Base-by-base conservation (phyloP, 2,113 vertebrate genomes). In the Chunga burmeisteri region DNA sequence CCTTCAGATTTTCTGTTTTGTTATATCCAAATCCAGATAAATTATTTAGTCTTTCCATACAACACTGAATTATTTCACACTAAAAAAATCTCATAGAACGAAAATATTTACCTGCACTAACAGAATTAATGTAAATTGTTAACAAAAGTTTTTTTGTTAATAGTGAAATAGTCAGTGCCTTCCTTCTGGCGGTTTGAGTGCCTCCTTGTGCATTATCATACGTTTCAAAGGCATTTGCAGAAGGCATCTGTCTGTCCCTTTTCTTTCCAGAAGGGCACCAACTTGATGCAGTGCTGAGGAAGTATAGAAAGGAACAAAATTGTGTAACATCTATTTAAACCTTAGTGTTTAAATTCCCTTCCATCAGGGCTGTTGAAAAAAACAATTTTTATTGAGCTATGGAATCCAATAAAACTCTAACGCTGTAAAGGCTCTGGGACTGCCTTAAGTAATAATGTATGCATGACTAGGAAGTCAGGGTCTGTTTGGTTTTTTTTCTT, bases 311-410 rank as follows among this genome's bases (percentile, higher is more conserved):
- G 72, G 50, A 81, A 90, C 77, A 88, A 72, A 88, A 58, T 97
- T 32, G 74, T 49, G n/a, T 96, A 96, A 96, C 59, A 88, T 86
- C 81, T 94, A 63, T 49, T 30, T 29, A 96, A 96, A 94, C 38
- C 38, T 96, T 50, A 9, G 74, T 91, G 77, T 92, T 97, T 95
- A 95, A 92, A 96, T 89, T 96, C 92, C 40, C 34, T 95, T 94
- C 87, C 75, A 87, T 71, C 3, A 7, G 44, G 58, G 71, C 47
- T 96, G 87, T 86, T 32, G 6, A 74, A 95, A 89, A 91, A 94
- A 94, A 81, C 73, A 77, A 89, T 96, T 97, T 97, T 98, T 97
- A 95, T 95, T 97, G 98, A 97, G 96, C 95, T 96, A 82, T 78
- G 14, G 86, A 96, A 97, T 97, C 94, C 94, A 97, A 96, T 96